These are phyloP conservation scores for Lasioglossum figueresi DNA, from an alignment of 2,888 invertebrate species.

Conservation along the genomic window DNA sequence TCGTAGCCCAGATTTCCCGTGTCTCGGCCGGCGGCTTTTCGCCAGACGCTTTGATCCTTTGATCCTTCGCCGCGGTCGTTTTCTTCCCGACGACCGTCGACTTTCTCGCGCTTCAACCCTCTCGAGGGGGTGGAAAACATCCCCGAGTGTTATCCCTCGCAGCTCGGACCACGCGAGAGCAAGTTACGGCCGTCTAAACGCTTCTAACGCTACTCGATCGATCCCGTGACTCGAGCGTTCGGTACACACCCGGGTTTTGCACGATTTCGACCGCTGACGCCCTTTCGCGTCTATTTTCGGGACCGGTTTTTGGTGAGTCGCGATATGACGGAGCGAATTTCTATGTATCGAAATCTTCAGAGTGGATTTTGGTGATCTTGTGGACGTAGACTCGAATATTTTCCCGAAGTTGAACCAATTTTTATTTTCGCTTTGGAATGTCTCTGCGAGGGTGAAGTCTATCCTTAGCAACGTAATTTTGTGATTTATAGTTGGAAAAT, in stretches of 20 bases:
- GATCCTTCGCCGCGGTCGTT: slow-evolving; percentile 27
- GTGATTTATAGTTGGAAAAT: too few relatives aligned
- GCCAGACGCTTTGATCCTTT: slow-evolving; percentile 29
- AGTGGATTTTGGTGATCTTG: neutral
- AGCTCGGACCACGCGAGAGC: slow-evolving; percentile 29
- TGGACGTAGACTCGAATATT: neutral
- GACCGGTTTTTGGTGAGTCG: neutral
- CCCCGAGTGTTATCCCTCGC: slow-evolving; percentile 21
- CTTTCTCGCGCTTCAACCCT: neutral
- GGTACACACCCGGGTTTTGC: slow-evolving; percentile 26
- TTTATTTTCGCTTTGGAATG: neutral
- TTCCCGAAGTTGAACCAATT: neutral
- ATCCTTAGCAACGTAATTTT: neutral
- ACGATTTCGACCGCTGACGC: slow-evolving; percentile 17
- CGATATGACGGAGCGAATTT: neutral
- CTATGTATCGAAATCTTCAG: neutral
- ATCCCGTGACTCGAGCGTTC: slow-evolving; percentile 56
- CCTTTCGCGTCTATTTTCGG: neutral
- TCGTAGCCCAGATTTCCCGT: slow-evolving; percentile 2
- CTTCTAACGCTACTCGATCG: slow-evolving; percentile 48
- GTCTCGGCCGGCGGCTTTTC: neutral
- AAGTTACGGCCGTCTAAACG: slow-evolving; percentile 48
- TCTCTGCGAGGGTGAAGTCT: neutral
- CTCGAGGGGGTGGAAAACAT: neutral
- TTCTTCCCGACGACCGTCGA: neutral